Conservation (phyloP, 2,113 vertebrate genomes). For the Pandion haliaetus region DNA sequence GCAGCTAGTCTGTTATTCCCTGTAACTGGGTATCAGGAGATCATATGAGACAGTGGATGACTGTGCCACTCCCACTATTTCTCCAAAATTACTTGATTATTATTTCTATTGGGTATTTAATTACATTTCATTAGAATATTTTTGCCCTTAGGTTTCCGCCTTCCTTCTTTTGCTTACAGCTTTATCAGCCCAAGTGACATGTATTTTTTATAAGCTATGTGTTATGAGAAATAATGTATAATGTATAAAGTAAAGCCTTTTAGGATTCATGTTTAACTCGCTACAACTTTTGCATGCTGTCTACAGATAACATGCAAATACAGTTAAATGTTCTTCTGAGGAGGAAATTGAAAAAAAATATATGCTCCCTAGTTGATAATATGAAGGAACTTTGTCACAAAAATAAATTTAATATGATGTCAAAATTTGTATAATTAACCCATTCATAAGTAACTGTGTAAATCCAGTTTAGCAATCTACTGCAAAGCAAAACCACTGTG, state of each 20-base stretch:
- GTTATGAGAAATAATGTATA: background rate
- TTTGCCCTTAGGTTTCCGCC: background rate
- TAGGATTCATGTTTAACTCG: background rate
- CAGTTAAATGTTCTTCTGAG: background rate
- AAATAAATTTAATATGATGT: background rate
- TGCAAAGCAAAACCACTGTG: background rate
- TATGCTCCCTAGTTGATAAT: background rate
- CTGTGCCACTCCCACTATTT: background rate
- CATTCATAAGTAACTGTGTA: background rate
- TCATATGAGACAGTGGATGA: background rate
- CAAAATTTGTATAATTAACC: background rate
- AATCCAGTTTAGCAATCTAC: background rate
- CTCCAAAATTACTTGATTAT: background rate
- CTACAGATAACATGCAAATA: background rate
- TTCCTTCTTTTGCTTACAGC: background rate
- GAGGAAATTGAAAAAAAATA: background rate
- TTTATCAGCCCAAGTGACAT: background rate
- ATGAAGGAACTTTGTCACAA: background rate
- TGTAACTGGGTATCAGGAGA: background rate
- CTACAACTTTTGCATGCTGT: background rate
- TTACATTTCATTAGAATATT: background rate
- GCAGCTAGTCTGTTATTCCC: background rate
- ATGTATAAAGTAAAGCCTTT: background rate
- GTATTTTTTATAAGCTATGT: background rate
- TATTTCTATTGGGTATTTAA: background rate